phyloP scores from a whole-genome alignment of 2,797 vertebrate species.

The Sebastes wilsoni region DNA sequence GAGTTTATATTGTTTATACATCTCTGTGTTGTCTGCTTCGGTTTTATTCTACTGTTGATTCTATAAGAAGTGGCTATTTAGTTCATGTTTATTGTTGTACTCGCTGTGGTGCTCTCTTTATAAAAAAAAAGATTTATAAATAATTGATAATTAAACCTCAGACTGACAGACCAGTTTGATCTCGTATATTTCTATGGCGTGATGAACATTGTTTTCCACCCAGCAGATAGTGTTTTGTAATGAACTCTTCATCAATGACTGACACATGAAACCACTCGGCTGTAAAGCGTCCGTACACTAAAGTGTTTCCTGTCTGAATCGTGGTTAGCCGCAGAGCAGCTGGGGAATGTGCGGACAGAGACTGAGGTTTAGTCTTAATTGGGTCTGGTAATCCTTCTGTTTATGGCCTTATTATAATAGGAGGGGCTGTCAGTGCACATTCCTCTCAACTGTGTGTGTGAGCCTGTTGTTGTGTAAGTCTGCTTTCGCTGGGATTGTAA shows the following conservation, averaged over 20 bases:
- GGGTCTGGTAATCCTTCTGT: constrained; percentile 71
- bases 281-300: constrained; percentile 34
- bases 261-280: constrained; percentile 38
- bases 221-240: constrained; percentile 15
- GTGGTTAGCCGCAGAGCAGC: constrained; percentile 58
- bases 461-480: constrained; percentile 23
- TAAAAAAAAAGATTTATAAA: neutral
- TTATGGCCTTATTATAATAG: constrained; percentile 66
- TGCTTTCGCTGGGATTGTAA: neutral
- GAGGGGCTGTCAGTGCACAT: constrained; percentile 63
- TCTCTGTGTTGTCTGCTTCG: no score
- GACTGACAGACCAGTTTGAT: neutral
- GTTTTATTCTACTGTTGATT: no score
- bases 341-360: constrained; percentile 69
- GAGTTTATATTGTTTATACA: no score
- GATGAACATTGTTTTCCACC: constrained; percentile 15
- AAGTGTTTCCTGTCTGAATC: constrained; percentile 70
- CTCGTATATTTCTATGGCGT: neutral
- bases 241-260: constrained; percentile 3
- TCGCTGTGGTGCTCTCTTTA: no score
- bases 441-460: constrained; percentile 43
- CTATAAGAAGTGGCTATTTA: no score
- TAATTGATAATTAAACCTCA: neutral
- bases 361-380: constrained; percentile 75
- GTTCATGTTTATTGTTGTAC: no score